A percentile compares a stretch with the other conserved stretches of the same genome.
Conservation (phyloP, 2,113 vertebrate species). For the Cebus imitator region DNA sequence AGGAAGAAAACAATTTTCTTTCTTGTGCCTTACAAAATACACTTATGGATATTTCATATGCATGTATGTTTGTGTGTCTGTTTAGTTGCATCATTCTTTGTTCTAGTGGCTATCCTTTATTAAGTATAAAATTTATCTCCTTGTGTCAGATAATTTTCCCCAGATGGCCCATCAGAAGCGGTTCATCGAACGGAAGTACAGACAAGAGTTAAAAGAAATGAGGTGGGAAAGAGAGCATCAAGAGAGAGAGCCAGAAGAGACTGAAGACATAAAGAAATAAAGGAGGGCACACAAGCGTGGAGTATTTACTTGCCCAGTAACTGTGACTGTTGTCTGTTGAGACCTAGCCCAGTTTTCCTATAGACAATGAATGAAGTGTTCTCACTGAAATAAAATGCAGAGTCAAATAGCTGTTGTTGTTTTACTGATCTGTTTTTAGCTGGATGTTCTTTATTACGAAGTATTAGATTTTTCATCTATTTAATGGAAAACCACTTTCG, state of each 20-base stretch:
- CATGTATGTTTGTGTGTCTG: neutral
- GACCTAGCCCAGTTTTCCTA: constrained; percentile 79
- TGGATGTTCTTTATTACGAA: constrained; percentile 58
- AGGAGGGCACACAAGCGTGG: constrained; percentile 69
- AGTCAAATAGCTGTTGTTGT: constrained; percentile 63
- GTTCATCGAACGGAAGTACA: constrained; percentile 99
- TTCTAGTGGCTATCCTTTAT: constrained; percentile 76
- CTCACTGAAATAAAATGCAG: constrained; percentile 71
- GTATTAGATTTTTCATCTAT: constrained; percentile 61
- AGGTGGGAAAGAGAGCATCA: constrained; percentile 97
- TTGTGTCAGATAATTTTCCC: constrained; percentile 97
- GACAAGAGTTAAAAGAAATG: constrained; percentile 99
- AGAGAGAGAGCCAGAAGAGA: constrained; percentile 93
- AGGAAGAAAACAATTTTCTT: constrained; percentile 22
- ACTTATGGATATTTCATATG: neutral
- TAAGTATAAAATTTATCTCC: constrained; percentile 85
- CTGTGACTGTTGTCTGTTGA: constrained; percentile 77
- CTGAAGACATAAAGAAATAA: constrained; percentile 92
- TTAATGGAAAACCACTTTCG: constrained; percentile 63
- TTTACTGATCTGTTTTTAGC: constrained; percentile 65
- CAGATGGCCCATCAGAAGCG: constrained; percentile 99
- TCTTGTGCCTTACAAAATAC: constrained; percentile 20
- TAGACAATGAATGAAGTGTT: constrained; percentile 78
- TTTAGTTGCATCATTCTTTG: constrained; percentile 37
- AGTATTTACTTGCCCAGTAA: constrained; percentile 80